phyloP scores from a whole-genome alignment of 30 jellyfish, hydroid and myxozoan genomes.

The Cassiopea andromeda region DNA sequence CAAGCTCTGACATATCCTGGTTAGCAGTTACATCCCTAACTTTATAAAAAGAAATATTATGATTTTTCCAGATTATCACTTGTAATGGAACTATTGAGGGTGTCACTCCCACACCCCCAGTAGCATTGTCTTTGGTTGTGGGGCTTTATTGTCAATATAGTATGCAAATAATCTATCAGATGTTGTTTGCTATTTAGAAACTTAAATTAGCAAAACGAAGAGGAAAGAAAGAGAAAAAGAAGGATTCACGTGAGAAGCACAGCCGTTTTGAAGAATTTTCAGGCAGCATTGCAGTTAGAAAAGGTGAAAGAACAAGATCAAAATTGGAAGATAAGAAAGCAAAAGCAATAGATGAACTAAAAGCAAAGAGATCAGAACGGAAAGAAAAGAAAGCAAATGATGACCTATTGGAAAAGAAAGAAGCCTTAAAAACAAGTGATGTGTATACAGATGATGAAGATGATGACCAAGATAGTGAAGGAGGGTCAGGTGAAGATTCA shows the following conservation, averaged over 20 bases:
- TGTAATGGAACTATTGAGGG: too few relatives aligned
- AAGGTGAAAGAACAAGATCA: constrained; percentile 85
- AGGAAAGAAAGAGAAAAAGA: constrained; percentile 63
- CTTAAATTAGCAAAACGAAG: constrained; percentile 56
- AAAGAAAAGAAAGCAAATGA: constrained; percentile 79
- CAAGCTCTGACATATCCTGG: too few relatives aligned
- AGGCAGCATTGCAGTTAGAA: constrained; percentile 81
- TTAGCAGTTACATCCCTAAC: too few relatives aligned
- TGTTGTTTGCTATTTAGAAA: constrained; percentile 21
- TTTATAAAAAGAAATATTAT: too few relatives aligned
- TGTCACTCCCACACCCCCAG: too few relatives aligned
- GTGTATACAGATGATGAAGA: constrained; percentile 97
- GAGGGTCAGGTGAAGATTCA: constrained; percentile 79
- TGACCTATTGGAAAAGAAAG: constrained; percentile 79
- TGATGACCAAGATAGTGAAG: constrained; percentile 92
- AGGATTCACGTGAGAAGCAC: constrained; percentile 30
- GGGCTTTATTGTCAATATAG: too few relatives aligned
- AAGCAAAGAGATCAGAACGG: constrained; percentile 82
- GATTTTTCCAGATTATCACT: too few relatives aligned
- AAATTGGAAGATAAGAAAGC: constrained; percentile 83
- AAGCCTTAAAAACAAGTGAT: constrained; percentile 83
- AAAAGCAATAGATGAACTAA: constrained; percentile 89
- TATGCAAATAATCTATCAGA: neutral
- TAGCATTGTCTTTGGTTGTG: too few relatives aligned
- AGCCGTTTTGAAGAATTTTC: constrained; percentile 50